These are phyloP conservation scores for Yponomeuta sedellus DNA, from an alignment of 2,888 invertebrate genomes.

Conservation along the genomic window DNA sequence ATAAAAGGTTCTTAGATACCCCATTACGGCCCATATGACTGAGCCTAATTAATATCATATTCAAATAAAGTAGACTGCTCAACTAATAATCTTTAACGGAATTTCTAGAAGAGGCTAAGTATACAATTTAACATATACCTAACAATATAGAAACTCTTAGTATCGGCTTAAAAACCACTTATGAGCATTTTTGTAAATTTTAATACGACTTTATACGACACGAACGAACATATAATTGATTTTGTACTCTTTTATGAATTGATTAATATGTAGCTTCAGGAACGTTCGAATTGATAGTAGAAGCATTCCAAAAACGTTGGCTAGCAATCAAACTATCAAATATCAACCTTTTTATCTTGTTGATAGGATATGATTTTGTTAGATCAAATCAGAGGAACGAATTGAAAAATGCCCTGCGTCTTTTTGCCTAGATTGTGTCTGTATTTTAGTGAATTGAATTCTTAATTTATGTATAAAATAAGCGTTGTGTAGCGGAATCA, in stretches of 20 bases:
- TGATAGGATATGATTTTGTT: background rate
- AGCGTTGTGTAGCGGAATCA: constrained; percentile 5
- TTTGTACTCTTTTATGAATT: background rate
- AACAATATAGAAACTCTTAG: constrained; percentile 16
- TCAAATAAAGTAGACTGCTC: constrained; percentile 19
- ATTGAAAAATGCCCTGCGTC: background rate
- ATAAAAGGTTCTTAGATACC: no score
- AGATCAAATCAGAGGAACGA: background rate
- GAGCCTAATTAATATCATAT: background rate
- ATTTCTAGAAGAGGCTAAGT: constrained; percentile 21
- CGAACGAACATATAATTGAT: background rate
- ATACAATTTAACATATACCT: constrained; percentile 23
- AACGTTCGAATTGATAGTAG: background rate
- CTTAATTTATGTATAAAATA: constrained; percentile 5
- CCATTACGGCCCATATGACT: no score
- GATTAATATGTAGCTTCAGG: background rate
- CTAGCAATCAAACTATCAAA: background rate
- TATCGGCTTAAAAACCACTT: constrained; percentile 12
- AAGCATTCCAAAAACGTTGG: constrained; percentile 6
- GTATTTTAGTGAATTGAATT: background rate
- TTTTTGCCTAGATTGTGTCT: background rate
- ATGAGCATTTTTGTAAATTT: constrained; percentile 7
- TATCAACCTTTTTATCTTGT: background rate
- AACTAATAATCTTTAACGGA: constrained; percentile 21
- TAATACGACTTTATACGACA: constrained; percentile 2